Evolutionary conservation across 1,140 invertebrate genomes (phyloP), one percentile per base, ranked within the genome.

Genomic region (Amphibalanus amphitrite): DNA sequence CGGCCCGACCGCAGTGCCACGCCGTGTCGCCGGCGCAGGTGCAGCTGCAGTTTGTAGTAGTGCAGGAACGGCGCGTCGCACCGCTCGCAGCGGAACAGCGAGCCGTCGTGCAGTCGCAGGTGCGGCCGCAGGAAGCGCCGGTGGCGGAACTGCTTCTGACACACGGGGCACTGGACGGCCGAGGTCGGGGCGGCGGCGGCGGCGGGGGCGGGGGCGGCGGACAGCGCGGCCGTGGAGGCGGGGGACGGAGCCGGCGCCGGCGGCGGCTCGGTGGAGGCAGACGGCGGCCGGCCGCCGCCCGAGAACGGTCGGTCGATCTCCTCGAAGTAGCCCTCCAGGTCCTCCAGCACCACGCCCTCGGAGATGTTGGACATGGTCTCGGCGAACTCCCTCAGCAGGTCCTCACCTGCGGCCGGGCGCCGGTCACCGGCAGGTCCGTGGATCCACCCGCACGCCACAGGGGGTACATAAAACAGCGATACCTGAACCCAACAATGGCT

Each of bases 351-450:
- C 64, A 65, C 64, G 64, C 64, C 64, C 64, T 65, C 64, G 6
- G 64, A 65, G 64, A 65, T 65, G 64, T 65, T 65, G 64, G 64
- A 65, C 64, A 65, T 65, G 64, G 64, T 65, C 64, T 65, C 64
- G 26, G 64, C 64, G 26, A 65, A 65, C 64, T 65, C 64, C 10
- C 64, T 8, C 64, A 65, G 26, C 6, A 65, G 26, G 6, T 65
- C 64, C 64, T 65, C 64, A 6, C 64, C 64, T 65, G 64, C 6
- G 6, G 38, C 38, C 6, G 38, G 6, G 38, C 38, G 38, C 17
- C 38, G 17, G 38, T 38, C 38, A 6, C 38, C 6, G 17, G 38
- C 38, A 17, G 38, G 38, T 6, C 6, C 6, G 17, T 8, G 17
- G 17, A 38, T 8, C 38, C 6, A 17, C 17, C 38, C 6, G 38